Evolutionary conservation across 2,797 vertebrate genomes (phyloP).

Genomic region (Cyprinodon diabolis): DNA sequence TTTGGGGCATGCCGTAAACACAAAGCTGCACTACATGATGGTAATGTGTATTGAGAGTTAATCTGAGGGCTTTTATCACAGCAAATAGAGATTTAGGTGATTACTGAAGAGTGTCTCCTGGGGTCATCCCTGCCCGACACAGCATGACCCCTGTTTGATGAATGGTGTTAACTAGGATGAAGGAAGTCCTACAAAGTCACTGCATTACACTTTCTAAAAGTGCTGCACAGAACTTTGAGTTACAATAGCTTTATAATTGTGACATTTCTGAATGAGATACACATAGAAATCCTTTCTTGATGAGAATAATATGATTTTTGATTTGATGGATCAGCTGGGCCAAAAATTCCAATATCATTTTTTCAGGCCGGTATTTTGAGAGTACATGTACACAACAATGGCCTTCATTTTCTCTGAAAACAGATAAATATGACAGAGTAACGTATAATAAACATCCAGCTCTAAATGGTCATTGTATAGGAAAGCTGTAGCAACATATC

Average conservation of each 20-base stretch:
- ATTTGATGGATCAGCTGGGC: background rate
- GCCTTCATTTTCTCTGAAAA: no score
- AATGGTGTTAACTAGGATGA: slow-evolving; percentile 3
- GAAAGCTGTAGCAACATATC: no score
- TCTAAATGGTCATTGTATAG: no score
- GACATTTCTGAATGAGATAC: background rate
- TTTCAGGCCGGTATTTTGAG: no score
- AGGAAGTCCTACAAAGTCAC: slow-evolving; percentile 8
- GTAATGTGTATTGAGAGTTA: slow-evolving; percentile 24
- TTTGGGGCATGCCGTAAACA: slow-evolving; percentile 18
- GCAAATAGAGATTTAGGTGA: slow-evolving; percentile 28
- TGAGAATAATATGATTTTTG: background rate
- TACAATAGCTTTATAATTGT: background rate
- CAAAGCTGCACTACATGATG: slow-evolving; percentile 9
- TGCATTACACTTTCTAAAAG: background rate
- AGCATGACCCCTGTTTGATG: background rate
- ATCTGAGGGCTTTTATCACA: slow-evolving; percentile 13
- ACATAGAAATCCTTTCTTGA: no score
- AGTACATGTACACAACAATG: no score
- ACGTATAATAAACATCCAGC: no score
- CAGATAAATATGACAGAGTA: no score
- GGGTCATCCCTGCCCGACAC: background rate
- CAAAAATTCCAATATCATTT: no score
- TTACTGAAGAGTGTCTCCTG: background rate
- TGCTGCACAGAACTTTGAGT: background rate